These are phyloP conservation scores for Incurvaria masculella DNA, from an alignment of 2,888 invertebrate genomes.

Conservation along the genomic window DNA sequence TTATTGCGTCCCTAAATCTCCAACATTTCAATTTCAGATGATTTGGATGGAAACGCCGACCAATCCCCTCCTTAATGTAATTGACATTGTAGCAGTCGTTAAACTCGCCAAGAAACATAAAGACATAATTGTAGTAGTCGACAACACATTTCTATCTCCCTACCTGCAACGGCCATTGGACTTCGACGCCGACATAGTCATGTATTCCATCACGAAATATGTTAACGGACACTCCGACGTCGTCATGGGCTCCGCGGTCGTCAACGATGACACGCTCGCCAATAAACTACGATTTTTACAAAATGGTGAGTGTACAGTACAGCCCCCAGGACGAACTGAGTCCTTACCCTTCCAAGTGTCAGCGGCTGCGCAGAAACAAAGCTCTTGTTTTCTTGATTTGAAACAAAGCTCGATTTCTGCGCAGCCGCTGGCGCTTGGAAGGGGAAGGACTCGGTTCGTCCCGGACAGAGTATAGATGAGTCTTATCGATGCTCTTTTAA, in stretches of 20 bases:
- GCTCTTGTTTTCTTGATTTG: too few relatives aligned
- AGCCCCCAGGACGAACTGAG: too few relatives aligned
- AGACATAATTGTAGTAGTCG: conserved; percentile 71
- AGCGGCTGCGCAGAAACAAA: too few relatives aligned
- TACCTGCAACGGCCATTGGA: conserved; percentile 89
- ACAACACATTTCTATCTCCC: conserved; percentile 92
- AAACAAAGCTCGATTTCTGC: too few relatives aligned
- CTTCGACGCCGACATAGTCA: conserved; percentile 86
- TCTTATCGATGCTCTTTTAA: too few relatives aligned
- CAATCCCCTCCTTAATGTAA: conserved; percentile 90
- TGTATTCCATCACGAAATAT: conserved; percentile 95
- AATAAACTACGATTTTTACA: conserved; percentile 78
- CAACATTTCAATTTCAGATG: too few relatives aligned
- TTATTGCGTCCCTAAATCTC: too few relatives aligned
- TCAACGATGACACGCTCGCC: conserved; percentile 69
- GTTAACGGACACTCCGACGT: conserved; percentile 98
- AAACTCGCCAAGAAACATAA: conserved; percentile 56
- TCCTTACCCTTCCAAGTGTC: too few relatives aligned
- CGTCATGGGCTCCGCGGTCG: conserved; percentile 88
- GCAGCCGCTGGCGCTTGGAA: too few relatives aligned
- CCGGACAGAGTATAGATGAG: too few relatives aligned
- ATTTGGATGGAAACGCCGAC: conserved; percentile 96
- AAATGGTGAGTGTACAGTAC: conserved; percentile 78
- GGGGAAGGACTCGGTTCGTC: too few relatives aligned
- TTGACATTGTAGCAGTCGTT: conserved; percentile 74